Percentiles rank a stretch among this genome's conserved stretches.
Conservation (phyloP, 2,888 invertebrate species). For the Eristalinus sepulchralis region DNA sequence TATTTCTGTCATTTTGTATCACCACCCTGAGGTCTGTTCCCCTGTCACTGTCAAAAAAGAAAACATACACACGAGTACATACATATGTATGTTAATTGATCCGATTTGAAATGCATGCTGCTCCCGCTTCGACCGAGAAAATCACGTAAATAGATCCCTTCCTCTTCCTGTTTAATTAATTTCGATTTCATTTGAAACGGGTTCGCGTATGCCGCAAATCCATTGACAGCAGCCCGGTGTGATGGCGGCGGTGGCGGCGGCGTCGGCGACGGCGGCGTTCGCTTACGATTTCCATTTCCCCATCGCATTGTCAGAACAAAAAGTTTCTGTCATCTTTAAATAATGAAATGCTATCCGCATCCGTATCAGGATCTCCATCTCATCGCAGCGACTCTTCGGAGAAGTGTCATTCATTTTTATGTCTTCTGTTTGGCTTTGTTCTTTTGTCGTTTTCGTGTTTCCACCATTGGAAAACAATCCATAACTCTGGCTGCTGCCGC, state of each 20-base stretch:
- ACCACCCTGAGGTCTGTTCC: background rate
- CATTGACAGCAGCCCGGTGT: background rate
- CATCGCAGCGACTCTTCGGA: background rate
- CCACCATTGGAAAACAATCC: background rate
- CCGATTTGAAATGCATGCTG: background rate
- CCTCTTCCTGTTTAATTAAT: slow-evolving; percentile 31
- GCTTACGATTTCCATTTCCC: background rate
- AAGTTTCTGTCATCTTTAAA: slow-evolving; percentile 25
- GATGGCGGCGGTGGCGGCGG: no score
- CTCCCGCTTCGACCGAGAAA: background rate
- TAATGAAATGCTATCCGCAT: background rate
- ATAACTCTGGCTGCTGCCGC: background rate
- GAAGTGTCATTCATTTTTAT: slow-evolving; percentile 7
- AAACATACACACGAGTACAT: no score
- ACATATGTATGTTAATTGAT: background rate
- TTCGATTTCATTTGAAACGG: slow-evolving; percentile 29
- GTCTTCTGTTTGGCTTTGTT: background rate
- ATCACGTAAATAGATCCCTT: background rate
- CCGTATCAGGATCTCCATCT: background rate
- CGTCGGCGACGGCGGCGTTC: no score
- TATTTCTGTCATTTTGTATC: background rate
- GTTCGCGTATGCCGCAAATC: slow-evolving; percentile 3
- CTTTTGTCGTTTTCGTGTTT: background rate
- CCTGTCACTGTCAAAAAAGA: background rate
- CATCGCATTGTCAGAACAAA: slow-evolving; percentile 5